Evolutionary conservation across 2,888 invertebrate genomes (phyloP).

Genomic region (Steinernema scapterisci): DNA sequence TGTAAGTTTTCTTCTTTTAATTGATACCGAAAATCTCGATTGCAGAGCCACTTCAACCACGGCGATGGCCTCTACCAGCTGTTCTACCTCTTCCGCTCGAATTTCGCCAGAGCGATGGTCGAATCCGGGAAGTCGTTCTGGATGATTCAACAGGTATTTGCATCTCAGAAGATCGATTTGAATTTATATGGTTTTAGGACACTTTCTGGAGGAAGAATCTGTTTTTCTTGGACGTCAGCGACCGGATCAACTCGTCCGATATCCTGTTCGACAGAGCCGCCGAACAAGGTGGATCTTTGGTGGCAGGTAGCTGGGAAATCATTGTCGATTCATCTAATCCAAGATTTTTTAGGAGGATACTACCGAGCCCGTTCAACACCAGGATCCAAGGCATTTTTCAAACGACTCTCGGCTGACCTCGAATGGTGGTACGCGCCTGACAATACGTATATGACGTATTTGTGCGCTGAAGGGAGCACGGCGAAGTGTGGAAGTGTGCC

Average conservation of each 20-base stretch:
- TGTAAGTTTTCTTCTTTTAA: slow-evolving; percentile 33
- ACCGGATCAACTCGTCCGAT: slow-evolving; percentile 38
- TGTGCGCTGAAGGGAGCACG: slow-evolving; percentile 47
- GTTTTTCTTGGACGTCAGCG: slow-evolving; percentile 41
- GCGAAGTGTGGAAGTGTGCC: slow-evolving; percentile 47
- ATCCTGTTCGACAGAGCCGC: slow-evolving; percentile 62
- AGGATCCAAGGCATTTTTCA: slow-evolving; percentile 51
- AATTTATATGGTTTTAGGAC: slow-evolving; percentile 49
- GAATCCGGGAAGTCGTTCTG: slow-evolving; percentile 52
- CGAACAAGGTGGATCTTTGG: slow-evolving; percentile 48
- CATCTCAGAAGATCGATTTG: too few species aligned
- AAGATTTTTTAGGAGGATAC: slow-evolving; percentile 55
- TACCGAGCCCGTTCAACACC: slow-evolving; percentile 52
- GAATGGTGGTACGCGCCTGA: slow-evolving; percentile 60
- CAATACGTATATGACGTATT: slow-evolving; percentile 64
- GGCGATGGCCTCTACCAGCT: slow-evolving; percentile 66
- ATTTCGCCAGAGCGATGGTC: slow-evolving; percentile 55
- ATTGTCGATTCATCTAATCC: background rate
- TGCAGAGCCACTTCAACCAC: slow-evolving; percentile 62
- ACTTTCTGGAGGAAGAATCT: slow-evolving; percentile 61
- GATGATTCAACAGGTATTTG: slow-evolving; percentile 67
- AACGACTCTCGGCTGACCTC: slow-evolving; percentile 52
- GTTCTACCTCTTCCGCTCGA: slow-evolving; percentile 63
- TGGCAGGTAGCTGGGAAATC: slow-evolving; percentile 54
- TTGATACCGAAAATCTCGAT: background rate